Conservation (phyloP, 2,113 vertebrate genomes). For the Psettodes erumei region DNA sequence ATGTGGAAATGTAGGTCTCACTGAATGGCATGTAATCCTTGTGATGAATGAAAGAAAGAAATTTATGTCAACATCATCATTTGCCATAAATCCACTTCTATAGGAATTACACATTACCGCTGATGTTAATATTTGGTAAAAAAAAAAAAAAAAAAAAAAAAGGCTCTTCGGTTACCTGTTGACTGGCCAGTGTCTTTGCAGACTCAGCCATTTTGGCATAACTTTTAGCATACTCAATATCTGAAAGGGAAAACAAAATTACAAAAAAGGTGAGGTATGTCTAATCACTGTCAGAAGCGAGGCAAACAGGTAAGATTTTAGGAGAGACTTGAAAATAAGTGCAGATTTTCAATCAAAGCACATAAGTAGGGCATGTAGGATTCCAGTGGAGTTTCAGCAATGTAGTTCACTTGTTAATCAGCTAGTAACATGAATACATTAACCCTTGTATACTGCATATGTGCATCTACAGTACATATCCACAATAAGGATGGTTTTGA, state of each 20-base stretch:
- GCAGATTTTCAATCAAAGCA: neutral
- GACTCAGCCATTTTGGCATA: slow-evolving; percentile 94
- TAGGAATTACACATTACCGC: neutral
- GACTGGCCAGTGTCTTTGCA: slow-evolving; percentile 87
- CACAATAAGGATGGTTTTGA: neutral
- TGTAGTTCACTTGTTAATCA: neutral
- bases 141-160: neutral
- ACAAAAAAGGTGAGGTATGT: neutral
- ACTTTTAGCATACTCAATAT: slow-evolving; percentile 92
- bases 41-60: slow-evolving; percentile 29
- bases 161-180: slow-evolving; percentile 84
- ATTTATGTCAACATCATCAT: neutral
- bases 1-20: slow-evolving; percentile 89
- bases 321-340: neutral
- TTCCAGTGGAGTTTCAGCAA: neutral
- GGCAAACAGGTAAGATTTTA: neutral
- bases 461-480: neutral
- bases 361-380: neutral
- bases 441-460: neutral
- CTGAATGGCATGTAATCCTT: slow-evolving; percentile 97
- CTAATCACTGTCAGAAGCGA: neutral
- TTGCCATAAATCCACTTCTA: neutral
- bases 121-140: no score
- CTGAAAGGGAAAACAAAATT: slow-evolving; percentile 80
- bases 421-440: neutral